Conservation (phyloP, 2,797 vertebrate species). For the Antrozous pallidus region DNA sequence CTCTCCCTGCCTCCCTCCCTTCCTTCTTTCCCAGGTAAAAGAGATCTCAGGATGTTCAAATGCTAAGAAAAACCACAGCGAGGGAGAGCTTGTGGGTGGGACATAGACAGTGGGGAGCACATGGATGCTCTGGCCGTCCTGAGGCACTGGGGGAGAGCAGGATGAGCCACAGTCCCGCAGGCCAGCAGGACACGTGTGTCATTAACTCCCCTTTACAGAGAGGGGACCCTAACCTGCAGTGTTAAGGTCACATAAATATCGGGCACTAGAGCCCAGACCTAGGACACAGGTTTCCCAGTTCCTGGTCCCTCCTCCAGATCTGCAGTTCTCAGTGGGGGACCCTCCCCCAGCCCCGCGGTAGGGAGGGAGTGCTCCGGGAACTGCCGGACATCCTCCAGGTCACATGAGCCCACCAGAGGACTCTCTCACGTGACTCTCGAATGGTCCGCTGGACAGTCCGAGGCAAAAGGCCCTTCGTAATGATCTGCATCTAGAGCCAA, state of each 20-base stretch:
- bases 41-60: not conserved
- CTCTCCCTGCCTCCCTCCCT: not conserved
- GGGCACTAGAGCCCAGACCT: not conserved
- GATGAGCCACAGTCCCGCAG: not conserved
- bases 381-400: not conserved
- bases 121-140: not conserved
- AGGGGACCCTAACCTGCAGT: not conserved
- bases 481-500: not conserved
- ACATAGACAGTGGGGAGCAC: rapidly evolving
- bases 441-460: not conserved
- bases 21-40: not conserved
- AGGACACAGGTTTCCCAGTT: not conserved
- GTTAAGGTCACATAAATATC: not conserved
- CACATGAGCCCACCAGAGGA: not conserved
- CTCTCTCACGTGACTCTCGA: not conserved
- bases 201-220: not conserved
- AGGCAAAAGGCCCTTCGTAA: not conserved
- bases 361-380: not conserved
- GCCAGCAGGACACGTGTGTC: not conserved
- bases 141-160: not conserved
- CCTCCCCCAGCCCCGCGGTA: not conserved
- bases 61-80: not conserved
- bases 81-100: not conserved
- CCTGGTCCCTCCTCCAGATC: not conserved
- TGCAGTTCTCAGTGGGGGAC: not conserved